phyloP scores from a whole-genome alignment of 2,888 invertebrate genomes.

The Yponomeuta malinellus region DNA sequence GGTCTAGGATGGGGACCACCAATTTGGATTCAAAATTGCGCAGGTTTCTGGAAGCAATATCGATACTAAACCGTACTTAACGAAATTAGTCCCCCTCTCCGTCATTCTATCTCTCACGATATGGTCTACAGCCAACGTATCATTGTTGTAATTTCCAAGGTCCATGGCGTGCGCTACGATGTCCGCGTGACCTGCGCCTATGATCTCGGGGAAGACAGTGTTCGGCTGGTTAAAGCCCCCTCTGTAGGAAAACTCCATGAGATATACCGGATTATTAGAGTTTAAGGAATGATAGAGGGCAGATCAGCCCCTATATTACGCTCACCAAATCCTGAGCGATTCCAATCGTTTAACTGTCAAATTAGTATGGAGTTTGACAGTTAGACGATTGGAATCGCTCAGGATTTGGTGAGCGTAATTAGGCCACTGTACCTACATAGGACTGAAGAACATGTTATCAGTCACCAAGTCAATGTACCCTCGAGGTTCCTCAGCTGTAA shows the following conservation, averaged over 20 bases:
- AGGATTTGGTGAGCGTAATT: too few relatives aligned
- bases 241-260: constrained; percentile 12
- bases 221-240: constrained; percentile 10
- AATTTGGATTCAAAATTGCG: too few relatives aligned
- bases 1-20: too few relatives aligned
- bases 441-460: neutral
- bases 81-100: constrained; percentile 8
- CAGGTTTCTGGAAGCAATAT: too few relatives aligned
- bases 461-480: constrained; percentile 11
- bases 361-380: too few relatives aligned
- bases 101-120: constrained; percentile 12
- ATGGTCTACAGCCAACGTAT: neutral
- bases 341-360: too few relatives aligned
- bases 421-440: neutral
- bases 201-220: neutral
- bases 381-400: too few relatives aligned
- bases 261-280: constrained; percentile 5
- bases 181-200: constrained; percentile 12
- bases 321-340: too few relatives aligned
- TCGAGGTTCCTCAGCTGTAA: neutral
- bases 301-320: too few relatives aligned
- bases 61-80: constrained; percentile 14
- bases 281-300: neutral
- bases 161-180: constrained; percentile 11
- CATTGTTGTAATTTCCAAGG: neutral